Evolutionary conservation across 2,888 invertebrate species (phyloP).

Genomic region (Dichetophora obliterata): DNA sequence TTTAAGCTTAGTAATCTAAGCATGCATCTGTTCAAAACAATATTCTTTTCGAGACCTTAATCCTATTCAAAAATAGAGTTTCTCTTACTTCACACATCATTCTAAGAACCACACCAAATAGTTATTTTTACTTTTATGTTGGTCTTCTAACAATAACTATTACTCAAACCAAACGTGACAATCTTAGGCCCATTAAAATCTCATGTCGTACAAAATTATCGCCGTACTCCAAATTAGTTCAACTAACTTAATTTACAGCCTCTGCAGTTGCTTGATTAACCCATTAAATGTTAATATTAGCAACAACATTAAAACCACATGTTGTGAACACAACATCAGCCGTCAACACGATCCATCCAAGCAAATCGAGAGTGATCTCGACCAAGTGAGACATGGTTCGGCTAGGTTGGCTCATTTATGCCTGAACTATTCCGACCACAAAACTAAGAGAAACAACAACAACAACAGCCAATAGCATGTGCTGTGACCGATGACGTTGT

Average conservation of each 20-base stretch:
- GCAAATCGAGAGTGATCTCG: conserved; percentile 30
- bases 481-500: conserved; percentile 37
- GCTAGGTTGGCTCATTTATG: neutral
- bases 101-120: neutral
- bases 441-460: conserved; percentile 21
- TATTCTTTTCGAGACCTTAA: too few species aligned
- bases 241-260: conserved; percentile 30
- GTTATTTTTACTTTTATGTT: neutral
- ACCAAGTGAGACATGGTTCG: neutral
- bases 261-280: conserved; percentile 37
- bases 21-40: too few species aligned
- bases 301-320: conserved; percentile 39
- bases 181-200: neutral
- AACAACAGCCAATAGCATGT: conserved; percentile 40
- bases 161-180: neutral
- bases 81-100: too few species aligned
- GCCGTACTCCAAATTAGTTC: conserved; percentile 28
- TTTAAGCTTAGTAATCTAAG: too few species aligned
- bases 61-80: too few species aligned
- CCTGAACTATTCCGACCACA: conserved; percentile 22
- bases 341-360: conserved; percentile 27
- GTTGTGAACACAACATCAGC: conserved; percentile 34
- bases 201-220: conserved; percentile 8
- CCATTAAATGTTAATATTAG: conserved; percentile 34
- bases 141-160: neutral